Evolutionary conservation across 2,113 vertebrate genomes (phyloP).

Genomic region (Arvicanthis niloticus): DNA sequence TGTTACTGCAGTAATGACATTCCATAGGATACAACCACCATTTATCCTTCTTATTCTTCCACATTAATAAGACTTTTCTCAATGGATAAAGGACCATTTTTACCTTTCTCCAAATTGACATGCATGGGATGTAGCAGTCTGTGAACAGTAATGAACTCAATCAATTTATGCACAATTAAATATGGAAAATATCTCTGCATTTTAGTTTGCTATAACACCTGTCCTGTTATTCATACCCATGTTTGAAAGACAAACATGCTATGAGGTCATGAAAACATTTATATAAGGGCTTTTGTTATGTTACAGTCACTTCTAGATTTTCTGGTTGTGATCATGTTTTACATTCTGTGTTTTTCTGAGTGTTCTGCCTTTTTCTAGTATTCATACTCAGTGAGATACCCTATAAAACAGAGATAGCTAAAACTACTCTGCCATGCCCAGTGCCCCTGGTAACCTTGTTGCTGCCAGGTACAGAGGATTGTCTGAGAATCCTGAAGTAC

Average conservation of each 20-base stretch:
- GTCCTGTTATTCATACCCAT: neutral
- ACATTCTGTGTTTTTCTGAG: neutral
- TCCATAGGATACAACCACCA: neutral
- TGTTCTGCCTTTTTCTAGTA: neutral
- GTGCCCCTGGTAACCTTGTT: neutral
- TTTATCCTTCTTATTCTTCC: neutral
- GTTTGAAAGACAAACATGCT: neutral
- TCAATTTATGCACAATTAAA: neutral
- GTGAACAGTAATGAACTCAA: neutral
- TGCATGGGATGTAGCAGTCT: neutral
- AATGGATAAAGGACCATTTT: neutral
- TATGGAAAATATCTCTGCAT: neutral
- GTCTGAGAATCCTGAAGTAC: neutral
- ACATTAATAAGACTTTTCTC: constrained; percentile 1
- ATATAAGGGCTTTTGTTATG: neutral
- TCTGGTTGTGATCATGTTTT: neutral
- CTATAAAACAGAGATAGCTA: neutral
- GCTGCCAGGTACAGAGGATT: neutral
- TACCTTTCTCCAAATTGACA: neutral
- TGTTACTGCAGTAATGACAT: neutral
- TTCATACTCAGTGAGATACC: neutral
- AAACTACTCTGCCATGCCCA: no score
- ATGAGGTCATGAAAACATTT: neutral
- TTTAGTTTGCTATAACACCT: neutral
- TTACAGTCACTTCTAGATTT: neutral